Percentiles rank a stretch among this genome's conserved stretches.
These are phyloP conservation scores for Drosophila suzukii DNA, from an alignment of 1,140 invertebrate species.

Conservation along the genomic window DNA sequence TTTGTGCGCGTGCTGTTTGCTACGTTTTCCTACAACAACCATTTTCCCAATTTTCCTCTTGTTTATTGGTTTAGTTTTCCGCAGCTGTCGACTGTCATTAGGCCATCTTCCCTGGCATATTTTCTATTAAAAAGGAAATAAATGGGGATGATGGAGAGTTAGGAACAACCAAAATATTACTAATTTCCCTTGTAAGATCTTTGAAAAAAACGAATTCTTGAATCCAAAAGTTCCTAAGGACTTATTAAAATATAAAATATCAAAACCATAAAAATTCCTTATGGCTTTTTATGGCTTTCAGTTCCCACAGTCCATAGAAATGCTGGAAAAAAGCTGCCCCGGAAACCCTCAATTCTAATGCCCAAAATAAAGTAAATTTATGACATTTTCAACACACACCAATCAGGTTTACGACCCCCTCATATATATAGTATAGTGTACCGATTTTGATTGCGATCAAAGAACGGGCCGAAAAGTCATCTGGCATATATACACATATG, in stretches of 20 bases:
- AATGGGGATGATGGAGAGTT: not conserved
- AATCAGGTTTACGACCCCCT: constrained; percentile 64
- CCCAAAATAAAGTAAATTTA: constrained; percentile 49
- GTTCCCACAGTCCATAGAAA: constrained; percentile 19
- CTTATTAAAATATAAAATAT: not conserved
- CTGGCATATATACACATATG: constrained; percentile 28
- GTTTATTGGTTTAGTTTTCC: constrained; percentile 52
- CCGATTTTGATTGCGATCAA: constrained; percentile 46
- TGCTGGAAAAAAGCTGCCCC: constrained; percentile 5
- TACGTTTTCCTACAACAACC: constrained; percentile 39
- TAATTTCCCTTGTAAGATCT: no score
- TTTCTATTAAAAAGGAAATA: constrained; percentile 1
- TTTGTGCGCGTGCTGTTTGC: constrained; percentile 61
- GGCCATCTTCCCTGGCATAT: constrained; percentile 3
- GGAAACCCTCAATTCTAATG: constrained; percentile 23
- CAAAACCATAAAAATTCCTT: not conserved
- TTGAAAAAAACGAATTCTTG: no score
- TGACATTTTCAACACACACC: constrained; percentile 72
- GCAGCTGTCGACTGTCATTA: constrained; percentile 57
- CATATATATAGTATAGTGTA: constrained; percentile 38
- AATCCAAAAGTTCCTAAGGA: no score
- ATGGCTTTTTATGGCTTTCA: not conserved
- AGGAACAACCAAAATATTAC: no score
- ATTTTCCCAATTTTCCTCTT: constrained; percentile 21
- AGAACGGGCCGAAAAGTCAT: constrained; percentile 27